Evolutionary conservation across 2,888 invertebrate species (phyloP).

Genomic region (Leistus spinibarbis): DNA sequence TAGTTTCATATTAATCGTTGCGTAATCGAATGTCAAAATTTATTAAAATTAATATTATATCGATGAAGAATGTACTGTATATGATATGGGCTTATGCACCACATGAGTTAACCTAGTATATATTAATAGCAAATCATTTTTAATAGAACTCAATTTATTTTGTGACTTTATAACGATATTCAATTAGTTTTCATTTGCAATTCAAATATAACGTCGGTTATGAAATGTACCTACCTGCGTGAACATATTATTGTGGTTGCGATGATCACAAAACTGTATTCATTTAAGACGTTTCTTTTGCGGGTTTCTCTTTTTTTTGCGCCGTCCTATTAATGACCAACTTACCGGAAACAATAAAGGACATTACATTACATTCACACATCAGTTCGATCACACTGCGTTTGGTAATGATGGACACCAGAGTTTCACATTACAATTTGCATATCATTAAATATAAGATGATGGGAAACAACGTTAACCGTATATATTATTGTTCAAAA

Average conservation of each 20-base stretch:
- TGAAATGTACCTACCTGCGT: neutral
- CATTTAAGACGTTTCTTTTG: neutral
- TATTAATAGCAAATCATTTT: neutral
- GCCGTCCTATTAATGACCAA: constrained; percentile 21
- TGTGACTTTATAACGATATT: neutral
- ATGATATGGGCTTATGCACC: no score
- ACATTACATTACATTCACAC: constrained; percentile 34
- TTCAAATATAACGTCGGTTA: neutral
- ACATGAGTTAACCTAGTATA: neutral
- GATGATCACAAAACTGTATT: neutral
- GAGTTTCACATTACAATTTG: constrained; percentile 37
- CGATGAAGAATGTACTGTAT: no score
- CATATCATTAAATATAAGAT: constrained; percentile 27
- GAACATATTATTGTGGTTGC: neutral
- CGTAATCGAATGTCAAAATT: no score
- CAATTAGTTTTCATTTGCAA: neutral
- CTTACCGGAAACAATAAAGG: constrained; percentile 35
- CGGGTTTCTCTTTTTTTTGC: constrained; percentile 28
- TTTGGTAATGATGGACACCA: constrained; percentile 27
- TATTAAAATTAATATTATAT: no score
- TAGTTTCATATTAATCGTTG: no score
- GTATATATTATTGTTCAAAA: constrained; percentile 2
- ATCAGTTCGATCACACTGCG: constrained; percentile 11
- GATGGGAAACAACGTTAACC: constrained; percentile 32
- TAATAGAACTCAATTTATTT: neutral